phyloP scores from a whole-genome alignment of 2,113 vertebrate genomes.

The Taxidea taxus region DNA sequence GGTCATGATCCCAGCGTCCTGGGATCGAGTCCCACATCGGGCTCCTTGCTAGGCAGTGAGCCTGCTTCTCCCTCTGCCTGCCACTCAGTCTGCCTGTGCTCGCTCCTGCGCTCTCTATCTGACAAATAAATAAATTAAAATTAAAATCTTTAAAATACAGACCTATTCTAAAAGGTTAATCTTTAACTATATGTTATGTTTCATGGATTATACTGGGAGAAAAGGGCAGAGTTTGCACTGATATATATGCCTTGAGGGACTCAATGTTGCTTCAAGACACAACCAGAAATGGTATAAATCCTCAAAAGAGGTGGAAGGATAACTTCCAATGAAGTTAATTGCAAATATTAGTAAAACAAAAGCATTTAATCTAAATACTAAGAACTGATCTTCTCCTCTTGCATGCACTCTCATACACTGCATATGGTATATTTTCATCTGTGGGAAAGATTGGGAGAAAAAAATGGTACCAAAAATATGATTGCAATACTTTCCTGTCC shows the following conservation, averaged over 20 bases:
- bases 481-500: slow-evolving; percentile 47
- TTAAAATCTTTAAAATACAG: slow-evolving; percentile 41
- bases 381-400: slow-evolving; percentile 11
- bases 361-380: not conserved
- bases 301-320: not conserved
- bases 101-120: no score
- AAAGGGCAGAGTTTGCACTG: not conserved
- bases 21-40: no score
- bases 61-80: no score
- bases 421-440: not conserved
- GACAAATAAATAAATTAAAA: no score
- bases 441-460: not conserved
- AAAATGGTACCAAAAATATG: slow-evolving; percentile 42
- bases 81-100: no score
- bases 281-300: not conserved
- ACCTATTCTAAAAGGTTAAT: slow-evolving; percentile 11
- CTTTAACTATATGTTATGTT: slow-evolving; percentile 45
- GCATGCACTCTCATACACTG: not conserved
- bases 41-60: no score
- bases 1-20: no score
- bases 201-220: not conserved
- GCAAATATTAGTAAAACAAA: not conserved
- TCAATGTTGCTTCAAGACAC: not conserved
- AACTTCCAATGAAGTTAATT: not conserved
- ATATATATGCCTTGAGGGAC: not conserved